Conservation (phyloP, 2,888 invertebrate species). For the Eristalinus aeneus region DNA sequence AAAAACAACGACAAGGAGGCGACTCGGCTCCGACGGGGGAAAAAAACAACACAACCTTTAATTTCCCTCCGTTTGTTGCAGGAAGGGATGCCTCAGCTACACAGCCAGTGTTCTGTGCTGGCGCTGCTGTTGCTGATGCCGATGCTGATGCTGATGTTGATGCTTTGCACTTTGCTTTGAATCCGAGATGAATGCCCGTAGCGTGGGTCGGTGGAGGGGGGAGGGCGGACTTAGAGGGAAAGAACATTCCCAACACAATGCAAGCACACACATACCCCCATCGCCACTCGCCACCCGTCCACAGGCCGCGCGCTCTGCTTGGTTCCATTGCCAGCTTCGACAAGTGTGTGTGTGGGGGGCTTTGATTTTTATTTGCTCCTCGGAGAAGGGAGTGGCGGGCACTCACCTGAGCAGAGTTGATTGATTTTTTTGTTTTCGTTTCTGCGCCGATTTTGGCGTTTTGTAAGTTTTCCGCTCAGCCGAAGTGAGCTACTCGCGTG, state of each 20-base stretch:
- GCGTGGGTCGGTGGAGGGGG: conserved; percentile 36
- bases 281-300: background rate
- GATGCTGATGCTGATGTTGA: background rate
- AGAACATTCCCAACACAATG: background rate
- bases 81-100: conserved; percentile 39
- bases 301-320: conserved; percentile 36
- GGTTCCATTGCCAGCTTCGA: background rate
- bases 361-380: conserved; percentile 38
- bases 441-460: background rate
- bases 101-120: background rate
- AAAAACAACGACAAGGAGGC: background rate
- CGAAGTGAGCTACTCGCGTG: background rate
- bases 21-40: background rate
- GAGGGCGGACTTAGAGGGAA: conserved; percentile 24
- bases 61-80: conserved; percentile 67
- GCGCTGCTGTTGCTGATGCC: background rate
- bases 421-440: conserved; percentile 54
- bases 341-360: conserved; percentile 17
- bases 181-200: conserved; percentile 57
- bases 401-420: conserved; percentile 57
- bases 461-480: background rate
- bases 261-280: background rate
- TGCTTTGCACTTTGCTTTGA: conserved; percentile 47
- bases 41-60: conserved; percentile 61
- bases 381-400: conserved; percentile 1